A percentile compares a stretch with the other conserved stretches of the same genome.
Conservation (phyloP, 2,888 invertebrate species). For the Taphrorychus bicolor region DNA sequence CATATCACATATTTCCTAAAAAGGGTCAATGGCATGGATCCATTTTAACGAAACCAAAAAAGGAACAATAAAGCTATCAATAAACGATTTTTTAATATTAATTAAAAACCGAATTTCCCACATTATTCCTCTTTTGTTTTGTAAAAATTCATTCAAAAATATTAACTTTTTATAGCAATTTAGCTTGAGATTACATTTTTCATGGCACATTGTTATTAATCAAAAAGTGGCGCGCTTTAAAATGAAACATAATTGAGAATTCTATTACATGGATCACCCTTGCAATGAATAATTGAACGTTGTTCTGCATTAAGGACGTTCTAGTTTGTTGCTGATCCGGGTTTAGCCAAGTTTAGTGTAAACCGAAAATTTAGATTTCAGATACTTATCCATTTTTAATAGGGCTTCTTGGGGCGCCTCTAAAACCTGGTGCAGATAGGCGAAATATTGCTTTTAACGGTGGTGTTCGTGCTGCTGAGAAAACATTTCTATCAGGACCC, state of each 20-base stretch:
- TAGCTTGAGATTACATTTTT: no score
- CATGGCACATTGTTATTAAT: neutral
- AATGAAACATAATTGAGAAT: conserved; percentile 50
- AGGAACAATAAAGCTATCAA: no score
- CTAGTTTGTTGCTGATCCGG: conserved; percentile 45
- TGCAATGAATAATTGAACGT: conserved; percentile 50
- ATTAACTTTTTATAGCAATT: no score
- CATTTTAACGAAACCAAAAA: no score
- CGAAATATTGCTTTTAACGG: conserved; percentile 1
- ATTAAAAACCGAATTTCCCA: no score
- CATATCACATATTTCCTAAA: no score
- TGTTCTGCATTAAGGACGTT: conserved; percentile 47
- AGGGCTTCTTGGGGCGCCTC: conserved; percentile 3
- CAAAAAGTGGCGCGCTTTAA: neutral
- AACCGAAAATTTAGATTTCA: conserved; percentile 44
- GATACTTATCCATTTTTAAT: conserved; percentile 30
- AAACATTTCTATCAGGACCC: neutral
- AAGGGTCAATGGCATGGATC: no score
- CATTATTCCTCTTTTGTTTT: no score
- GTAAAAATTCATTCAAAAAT: no score
- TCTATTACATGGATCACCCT: conserved; percentile 53
- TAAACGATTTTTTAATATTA: no score
- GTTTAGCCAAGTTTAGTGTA: conserved; percentile 49
- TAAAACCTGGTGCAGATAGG: conserved; percentile 3
- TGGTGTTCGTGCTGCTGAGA: neutral